Base-by-base conservation (phyloP, 64 coral and sea anemone species). In the Dendronephthya gigantea region DNA sequence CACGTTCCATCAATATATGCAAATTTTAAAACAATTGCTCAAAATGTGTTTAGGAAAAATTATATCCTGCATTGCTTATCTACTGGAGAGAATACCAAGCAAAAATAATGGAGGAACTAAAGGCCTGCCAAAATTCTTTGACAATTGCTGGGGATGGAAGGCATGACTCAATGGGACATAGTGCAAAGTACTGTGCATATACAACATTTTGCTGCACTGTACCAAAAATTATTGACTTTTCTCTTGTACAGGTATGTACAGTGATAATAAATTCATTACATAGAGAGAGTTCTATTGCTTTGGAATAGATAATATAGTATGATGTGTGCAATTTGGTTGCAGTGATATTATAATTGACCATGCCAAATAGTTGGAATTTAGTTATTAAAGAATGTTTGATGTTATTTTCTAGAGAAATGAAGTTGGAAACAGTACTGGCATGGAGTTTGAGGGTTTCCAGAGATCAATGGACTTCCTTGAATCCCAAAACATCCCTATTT, bases 131-230 rank as follows among this genome's bases (percentile, higher is more conserved):
- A 74, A 9, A 74, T 25, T 29, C 68, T 30, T 29, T 74, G 68
- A 74, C 33, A 19, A 27, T 74, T 74, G 68, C 68, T 74, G 68
- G 68, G 11, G 68, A 74, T 74, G 68, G 68, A 13, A 74, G 68
- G 31, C 68, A 74, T 29, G 68, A 74, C 25, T 74, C 68, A 9
- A 74, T 74, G 68, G 68, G 68, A 11, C 68, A 74, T 35, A 74
- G 68, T 74, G 68, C 68, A 74, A 74, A 74, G 68, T 74, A 74
- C 33, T 74, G 68, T 12, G 68, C 68, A 27, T 74, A 74, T 35
- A 74, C 68, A 74, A 74, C 68, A 74, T 74, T 74, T 29, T 74
- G 68, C 33, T 74, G 68, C 68, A 74, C 68, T 25, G 11, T 74
- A 74, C 68, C 68, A 25, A 13, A 74, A 74, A 74, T 74, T 27